Base-by-base conservation (phyloP, 37 sponge, comb jelly and placozoan genomes). In the Bolinopsis microptera region DNA sequence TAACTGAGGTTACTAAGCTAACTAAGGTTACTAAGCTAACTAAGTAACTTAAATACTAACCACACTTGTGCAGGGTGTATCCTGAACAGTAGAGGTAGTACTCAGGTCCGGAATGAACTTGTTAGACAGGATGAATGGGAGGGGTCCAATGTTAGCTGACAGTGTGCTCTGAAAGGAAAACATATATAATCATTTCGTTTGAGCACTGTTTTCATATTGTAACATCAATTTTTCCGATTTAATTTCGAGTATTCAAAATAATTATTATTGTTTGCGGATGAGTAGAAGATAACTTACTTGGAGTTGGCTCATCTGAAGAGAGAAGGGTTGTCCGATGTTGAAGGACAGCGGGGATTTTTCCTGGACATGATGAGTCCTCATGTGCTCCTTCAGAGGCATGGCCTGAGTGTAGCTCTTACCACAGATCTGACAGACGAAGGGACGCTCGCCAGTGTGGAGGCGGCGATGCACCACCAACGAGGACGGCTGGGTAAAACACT, bases 401-500 rank as follows among this genome's bases (percentile, higher is more conserved):
- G 82, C 82, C 82, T 80, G 82, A 37, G 82, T 80, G 38, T 80
- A 80, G 38, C 82, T 80, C 82, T 80, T 80, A 24, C 82, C 82
- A 37, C 82, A 80, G 37, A 80, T 33, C 82, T 80, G 36, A 33
- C 82, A 80, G 37, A 35, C 36, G 37, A 80, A 80, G 82, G 82
- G 82, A 30, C 82, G 82, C 37, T 80, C 82, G 9, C 82, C 82
- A 2, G 82, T 80, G 82, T 80, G 82, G 9, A 80, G 82, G 0
- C 82, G 36, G 1, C 82, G 24, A 37, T 80, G 82, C 1, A 80
- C 82, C 37, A 80, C 82, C 2, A 80, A 37, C 9, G 82, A 80
- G 82, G 82, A 80, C 36, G 82, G 82, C 82, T 80, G 82, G 37
- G 82, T 80, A 37, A 80, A 80, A 33, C 82, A 80, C 82, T 80